phyloP scores from a whole-genome alignment of 2,888 invertebrate species.

The Sminthurides aquaticus region DNA sequence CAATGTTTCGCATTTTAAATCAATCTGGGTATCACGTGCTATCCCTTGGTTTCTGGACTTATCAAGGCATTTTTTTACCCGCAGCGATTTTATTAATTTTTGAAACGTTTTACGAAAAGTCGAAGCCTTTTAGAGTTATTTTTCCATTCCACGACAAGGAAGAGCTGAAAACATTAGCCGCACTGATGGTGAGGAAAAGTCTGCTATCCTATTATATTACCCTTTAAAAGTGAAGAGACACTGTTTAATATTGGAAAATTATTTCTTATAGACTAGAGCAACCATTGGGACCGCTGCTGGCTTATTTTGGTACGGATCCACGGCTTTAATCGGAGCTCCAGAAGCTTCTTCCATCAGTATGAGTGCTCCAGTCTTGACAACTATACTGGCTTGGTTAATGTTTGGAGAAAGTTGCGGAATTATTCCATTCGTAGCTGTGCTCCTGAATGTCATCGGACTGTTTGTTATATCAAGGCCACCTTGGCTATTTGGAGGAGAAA shows the following conservation, averaged over 20 bases:
- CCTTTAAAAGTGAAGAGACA: too few relatives aligned
- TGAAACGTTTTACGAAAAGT: background rate
- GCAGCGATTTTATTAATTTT: background rate
- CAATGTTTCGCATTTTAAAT: background rate
- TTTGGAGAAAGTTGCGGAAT: background rate
- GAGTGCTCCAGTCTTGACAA: background rate
- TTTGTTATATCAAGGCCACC: background rate
- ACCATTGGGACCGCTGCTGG: background rate
- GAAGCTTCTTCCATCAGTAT: background rate
- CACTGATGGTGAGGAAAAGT: too few relatives aligned
- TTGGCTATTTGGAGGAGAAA: background rate
- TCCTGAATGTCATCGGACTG: background rate
- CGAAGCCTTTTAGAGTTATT: background rate
- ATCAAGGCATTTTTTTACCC: background rate
- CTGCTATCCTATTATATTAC: too few relatives aligned
- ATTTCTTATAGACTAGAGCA: too few relatives aligned
- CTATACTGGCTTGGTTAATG: background rate
- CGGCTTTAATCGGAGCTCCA: background rate
- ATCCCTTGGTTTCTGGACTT: background rate
- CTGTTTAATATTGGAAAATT: too few relatives aligned
- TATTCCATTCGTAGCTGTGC: background rate
- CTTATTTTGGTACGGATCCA: background rate
- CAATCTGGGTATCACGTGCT: background rate
- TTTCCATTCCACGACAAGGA: background rate
- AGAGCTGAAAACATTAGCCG: background rate